Evolutionary conservation across 2,113 vertebrate genomes (phyloP).

Genomic region (Heterocephalus glaber): DNA sequence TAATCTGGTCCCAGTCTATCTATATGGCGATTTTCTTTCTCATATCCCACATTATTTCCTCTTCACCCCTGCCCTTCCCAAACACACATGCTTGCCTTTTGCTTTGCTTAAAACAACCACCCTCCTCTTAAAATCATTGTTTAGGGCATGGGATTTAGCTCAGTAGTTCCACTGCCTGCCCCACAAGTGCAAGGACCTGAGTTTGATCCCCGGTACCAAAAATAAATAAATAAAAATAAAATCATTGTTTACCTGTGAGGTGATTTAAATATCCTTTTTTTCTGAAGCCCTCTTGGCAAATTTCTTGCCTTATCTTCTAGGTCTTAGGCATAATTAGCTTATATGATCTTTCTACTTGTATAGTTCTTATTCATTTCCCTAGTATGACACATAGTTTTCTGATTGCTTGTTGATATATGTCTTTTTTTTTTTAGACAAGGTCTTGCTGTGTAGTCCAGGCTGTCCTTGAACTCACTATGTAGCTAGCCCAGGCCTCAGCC

Average conservation of each 20-base stretch:
- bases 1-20: not conserved
- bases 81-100: not conserved
- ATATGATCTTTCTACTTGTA: slow-evolving; percentile 18
- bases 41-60: not conserved
- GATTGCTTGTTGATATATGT: not conserved
- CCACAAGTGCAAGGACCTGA: no score
- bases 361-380: not conserved
- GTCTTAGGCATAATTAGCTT: not conserved
- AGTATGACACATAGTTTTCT: slow-evolving; percentile 9
- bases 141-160: no score
- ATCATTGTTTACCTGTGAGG: slow-evolving; percentile 7
- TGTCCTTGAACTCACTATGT: not conserved
- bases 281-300: not conserved
- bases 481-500: not conserved
- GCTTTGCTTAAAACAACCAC: not conserved
- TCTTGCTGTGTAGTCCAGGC: not conserved
- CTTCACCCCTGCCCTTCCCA: not conserved
- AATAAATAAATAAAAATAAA: no score
- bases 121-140: not conserved
- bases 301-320: slow-evolving; percentile 3
- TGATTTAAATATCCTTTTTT: slow-evolving; percentile 30
- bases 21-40: not conserved
- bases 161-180: no score
- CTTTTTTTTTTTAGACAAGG: not conserved
- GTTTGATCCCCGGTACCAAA: no score